These are phyloP conservation scores for Callospermophilus lateralis DNA, from an alignment of 2,113 vertebrate genomes.

Conservation along the genomic window DNA sequence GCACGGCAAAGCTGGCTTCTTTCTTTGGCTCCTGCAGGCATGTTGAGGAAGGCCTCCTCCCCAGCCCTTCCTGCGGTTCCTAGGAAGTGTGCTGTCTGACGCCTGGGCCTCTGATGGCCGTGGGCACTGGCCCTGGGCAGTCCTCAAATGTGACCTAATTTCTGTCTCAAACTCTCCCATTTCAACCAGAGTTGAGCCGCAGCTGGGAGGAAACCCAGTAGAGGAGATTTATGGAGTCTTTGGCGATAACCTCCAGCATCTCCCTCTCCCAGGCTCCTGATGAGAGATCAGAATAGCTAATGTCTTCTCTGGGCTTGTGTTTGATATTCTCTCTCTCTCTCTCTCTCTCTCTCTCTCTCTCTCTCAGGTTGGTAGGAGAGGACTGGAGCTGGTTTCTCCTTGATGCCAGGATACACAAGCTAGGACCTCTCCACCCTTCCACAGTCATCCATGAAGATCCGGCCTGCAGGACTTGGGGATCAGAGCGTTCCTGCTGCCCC, in stretches of 20 bases:
- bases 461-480: slow-evolving; percentile 54
- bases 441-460: not conserved
- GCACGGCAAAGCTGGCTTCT: not conserved
- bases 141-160: slow-evolving; percentile 69
- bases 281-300: slow-evolving; percentile 58
- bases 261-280: slow-evolving; percentile 33
- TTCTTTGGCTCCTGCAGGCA: not conserved
- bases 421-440: not conserved
- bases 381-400: slow-evolving; percentile 63
- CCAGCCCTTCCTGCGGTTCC: not conserved
- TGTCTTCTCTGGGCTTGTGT: slow-evolving; percentile 49
- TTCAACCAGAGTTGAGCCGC: slow-evolving; percentile 37
- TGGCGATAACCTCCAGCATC: slow-evolving; percentile 42
- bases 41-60: not conserved
- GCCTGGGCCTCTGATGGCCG: accelerated
- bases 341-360: not conserved
- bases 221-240: slow-evolving; percentile 48
- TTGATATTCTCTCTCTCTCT: slow-evolving; percentile 69
- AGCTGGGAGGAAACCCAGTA: not conserved
- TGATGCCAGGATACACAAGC: slow-evolving; percentile 75
- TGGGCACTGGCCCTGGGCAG: slow-evolving; percentile 24
- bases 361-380: slow-evolving; percentile 80
- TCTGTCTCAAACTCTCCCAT: slow-evolving; percentile 50
- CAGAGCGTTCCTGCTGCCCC: not conserved
- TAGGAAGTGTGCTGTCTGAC: not conserved